Conservation (phyloP, 1,140 invertebrate genomes). For the Musca domestica region DNA sequence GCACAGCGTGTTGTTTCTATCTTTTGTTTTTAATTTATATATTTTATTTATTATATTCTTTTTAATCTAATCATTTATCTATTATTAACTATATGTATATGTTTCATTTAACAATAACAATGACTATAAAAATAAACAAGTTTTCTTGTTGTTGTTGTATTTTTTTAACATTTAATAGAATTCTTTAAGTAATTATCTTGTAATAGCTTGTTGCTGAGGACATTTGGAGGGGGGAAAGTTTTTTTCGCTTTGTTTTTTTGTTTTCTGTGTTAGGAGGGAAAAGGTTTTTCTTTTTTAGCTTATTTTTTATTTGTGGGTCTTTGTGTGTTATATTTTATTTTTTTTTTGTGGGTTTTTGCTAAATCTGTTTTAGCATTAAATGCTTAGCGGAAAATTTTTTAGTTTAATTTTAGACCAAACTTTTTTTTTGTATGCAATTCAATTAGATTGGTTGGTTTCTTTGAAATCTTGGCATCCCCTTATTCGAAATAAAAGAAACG, state of each 20-base stretch:
- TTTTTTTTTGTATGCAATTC: background rate
- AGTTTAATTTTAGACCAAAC: background rate
- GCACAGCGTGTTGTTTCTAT: constrained; percentile 52
- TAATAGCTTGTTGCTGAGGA: no score
- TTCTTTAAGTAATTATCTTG: no score
- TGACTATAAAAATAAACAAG: constrained; percentile 19
- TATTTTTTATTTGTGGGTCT: background rate
- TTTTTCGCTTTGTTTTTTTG: background rate
- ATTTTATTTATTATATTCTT: background rate
- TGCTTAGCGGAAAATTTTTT: constrained; percentile 20
- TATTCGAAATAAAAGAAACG: no score
- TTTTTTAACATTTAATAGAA: background rate
- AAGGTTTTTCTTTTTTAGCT: no score
- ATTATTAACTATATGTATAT: background rate
- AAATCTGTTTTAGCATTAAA: constrained; percentile 14
- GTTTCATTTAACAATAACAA: constrained; percentile 20
- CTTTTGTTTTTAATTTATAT: constrained; percentile 14
- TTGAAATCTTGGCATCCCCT: background rate
- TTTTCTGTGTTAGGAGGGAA: background rate
- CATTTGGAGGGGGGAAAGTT: background rate
- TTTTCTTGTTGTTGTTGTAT: background rate
- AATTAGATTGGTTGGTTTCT: background rate
- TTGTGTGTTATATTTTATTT: background rate
- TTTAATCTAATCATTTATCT: constrained; percentile 2
- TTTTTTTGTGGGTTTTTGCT: background rate